Base-by-base conservation (phyloP, 2,113 vertebrate species). In the Clinocottus analis region DNA sequence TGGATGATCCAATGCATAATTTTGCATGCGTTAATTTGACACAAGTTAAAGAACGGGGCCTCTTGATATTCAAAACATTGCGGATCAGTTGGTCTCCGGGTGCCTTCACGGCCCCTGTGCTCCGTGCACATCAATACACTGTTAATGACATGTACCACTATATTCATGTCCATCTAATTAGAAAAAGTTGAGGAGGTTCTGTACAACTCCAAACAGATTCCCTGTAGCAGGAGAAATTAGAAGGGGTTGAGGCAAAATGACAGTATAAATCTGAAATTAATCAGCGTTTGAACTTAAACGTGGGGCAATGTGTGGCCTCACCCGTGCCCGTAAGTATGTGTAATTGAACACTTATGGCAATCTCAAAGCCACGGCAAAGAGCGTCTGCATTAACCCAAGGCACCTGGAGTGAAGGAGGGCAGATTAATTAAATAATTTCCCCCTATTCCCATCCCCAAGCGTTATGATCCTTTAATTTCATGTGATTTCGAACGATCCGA, bases 191-290 rank as follows among this genome's bases (percentile, higher is more conserved):
- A 87, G 53, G 64, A 85, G 88, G 85, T 90, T 85, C 67, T 39
- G 67, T 67, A 78, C 29, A 87, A 83, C 70, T 85, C 61, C 72
- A 85, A 89, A 84, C 71, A 53, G 56, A 88, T 89, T 86, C 68
- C 66, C 78, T 14, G 66, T 73, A 79, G 87, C 77, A 68, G 61
- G 79, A 89, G 83, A 85, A 90, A 92, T 90, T 75, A 89, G 79
- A 92, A 23, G 31, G 79, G 73, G 13, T 55, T 76, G 73, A 90
- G 81, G 79, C 68, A 88, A 87, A 56, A 91, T 79, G 74, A 83
- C 76, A 85, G 78, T 25, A 87, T 85, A 85, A 87, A 90, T 92
- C 82, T 80, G 84, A 93, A 94, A 93, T 95, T 88, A 94, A 94
- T 94, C 91, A 90, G 78, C 45, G 72, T 71, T 78, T 87, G 72